Conservation (phyloP, 2,113 vertebrate genomes). For the Cacatua alba region DNA sequence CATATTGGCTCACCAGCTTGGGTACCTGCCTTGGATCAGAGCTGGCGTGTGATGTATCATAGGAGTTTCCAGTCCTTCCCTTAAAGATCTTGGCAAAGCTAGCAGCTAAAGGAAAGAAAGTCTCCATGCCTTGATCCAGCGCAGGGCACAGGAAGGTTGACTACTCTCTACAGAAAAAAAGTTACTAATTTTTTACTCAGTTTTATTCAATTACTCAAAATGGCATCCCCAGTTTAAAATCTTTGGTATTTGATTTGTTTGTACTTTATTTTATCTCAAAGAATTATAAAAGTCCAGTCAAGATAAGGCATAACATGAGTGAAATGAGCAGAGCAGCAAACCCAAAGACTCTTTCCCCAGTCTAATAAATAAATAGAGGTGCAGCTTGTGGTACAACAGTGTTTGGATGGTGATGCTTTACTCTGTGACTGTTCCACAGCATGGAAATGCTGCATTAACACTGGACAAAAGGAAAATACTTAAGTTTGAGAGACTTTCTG, state of each 20-base stretch:
- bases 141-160: not conserved
- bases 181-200: not conserved
- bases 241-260: not conserved
- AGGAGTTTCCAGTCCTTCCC: conserved; percentile 10
- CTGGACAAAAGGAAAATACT: not conserved
- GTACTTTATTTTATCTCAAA: accelerated
- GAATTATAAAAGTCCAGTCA: not conserved
- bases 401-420: not conserved
- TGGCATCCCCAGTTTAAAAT: not conserved
- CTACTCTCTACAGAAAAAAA: not conserved
- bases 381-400: not conserved
- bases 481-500: not conserved
- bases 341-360: not conserved
- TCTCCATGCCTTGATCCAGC: not conserved
- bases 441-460: not conserved
- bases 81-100: not conserved
- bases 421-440: not conserved
- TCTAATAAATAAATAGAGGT: not conserved
- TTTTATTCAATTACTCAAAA: not conserved
- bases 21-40: not conserved
- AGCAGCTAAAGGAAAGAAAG: not conserved
- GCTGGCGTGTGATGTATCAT: not conserved
- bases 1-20: not conserved
- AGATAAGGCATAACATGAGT: not conserved
- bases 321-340: not conserved